Percentiles rank a stretch among this genome's conserved stretches.
These are phyloP conservation scores for Hyposoter dolosus DNA, from an alignment of 2,888 invertebrate genomes.

Conservation along the genomic window DNA sequence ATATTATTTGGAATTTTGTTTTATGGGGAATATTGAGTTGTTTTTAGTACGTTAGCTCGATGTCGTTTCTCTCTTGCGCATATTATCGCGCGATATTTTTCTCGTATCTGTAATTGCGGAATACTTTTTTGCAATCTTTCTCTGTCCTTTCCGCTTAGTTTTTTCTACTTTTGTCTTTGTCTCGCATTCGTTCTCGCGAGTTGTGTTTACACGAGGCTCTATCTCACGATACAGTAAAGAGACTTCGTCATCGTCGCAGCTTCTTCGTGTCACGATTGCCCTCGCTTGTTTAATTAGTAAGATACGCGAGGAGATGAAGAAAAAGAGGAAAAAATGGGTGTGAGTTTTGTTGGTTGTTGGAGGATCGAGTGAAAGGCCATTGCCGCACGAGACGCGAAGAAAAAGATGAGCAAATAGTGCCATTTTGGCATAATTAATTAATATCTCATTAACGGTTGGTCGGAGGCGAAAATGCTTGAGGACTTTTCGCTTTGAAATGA, in stretches of 20 bases:
- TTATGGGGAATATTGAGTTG: not conserved
- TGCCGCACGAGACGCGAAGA: slow-evolving; percentile 19
- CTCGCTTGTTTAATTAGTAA: slow-evolving; percentile 41
- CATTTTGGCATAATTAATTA: not conserved
- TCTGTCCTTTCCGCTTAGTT: not conserved
- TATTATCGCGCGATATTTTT: not conserved
- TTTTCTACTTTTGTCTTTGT: not conserved
- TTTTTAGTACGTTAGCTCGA: slow-evolving; percentile 3
- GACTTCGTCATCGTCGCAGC: slow-evolving; percentile 9
- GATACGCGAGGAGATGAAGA: slow-evolving; percentile 21
- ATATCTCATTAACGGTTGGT: not conserved
- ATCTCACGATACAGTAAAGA: slow-evolving; percentile 33
- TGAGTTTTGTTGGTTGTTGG: slow-evolving; percentile 10
- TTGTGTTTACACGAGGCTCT: slow-evolving; percentile 33
- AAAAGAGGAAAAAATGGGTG: slow-evolving; percentile 13
- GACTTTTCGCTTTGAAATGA: not conserved
- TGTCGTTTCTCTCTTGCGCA: not conserved
- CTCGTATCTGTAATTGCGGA: slow-evolving; percentile 4
- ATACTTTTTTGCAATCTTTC: not conserved
- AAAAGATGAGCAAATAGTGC: not conserved
- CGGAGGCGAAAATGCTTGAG: not conserved
- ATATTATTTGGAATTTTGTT: not conserved
- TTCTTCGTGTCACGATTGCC: slow-evolving; percentile 22
- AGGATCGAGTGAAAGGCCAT: slow-evolving; percentile 39
- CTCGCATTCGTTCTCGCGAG: not conserved